Evolutionary conservation across 2,113 vertebrate genomes (phyloP).

Genomic region (Actinemys pallida): DNA sequence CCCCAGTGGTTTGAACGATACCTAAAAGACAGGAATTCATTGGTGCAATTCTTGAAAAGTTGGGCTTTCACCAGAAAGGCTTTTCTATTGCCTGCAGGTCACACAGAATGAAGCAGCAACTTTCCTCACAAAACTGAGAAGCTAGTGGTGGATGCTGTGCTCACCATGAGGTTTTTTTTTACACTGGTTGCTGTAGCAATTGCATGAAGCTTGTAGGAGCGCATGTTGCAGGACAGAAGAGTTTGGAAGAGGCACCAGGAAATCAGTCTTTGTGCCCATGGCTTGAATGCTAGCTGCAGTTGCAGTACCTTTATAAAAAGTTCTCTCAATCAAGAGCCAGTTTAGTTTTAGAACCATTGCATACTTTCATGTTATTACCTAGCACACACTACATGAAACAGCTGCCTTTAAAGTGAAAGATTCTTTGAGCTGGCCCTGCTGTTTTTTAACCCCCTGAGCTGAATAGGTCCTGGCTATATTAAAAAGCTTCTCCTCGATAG

Average conservation of each 20-base stretch:
- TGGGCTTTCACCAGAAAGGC: neutral
- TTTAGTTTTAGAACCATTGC: neutral
- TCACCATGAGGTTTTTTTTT: neutral
- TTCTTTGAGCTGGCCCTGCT: neutral
- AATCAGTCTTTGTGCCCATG: neutral
- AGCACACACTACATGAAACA: rapidly evolving
- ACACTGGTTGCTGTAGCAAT: neutral
- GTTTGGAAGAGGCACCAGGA: neutral
- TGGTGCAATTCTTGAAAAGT: rapidly evolving
- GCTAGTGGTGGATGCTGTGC: neutral
- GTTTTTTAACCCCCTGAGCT: neutral
- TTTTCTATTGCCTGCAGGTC: neutral
- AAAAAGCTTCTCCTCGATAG: neutral
- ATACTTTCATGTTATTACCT: no score
- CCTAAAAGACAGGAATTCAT: neutral
- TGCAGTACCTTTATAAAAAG: neutral
- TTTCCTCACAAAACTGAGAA: neutral
- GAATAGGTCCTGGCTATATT: neutral
- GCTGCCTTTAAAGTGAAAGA: neutral
- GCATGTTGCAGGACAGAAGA: neutral
- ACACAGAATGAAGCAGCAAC: neutral
- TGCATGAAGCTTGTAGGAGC: rapidly evolving
- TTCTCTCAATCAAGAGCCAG: neutral
- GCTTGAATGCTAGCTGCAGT: neutral
- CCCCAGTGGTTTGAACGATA: neutral